phyloP scores from a whole-genome alignment of 2,888 invertebrate species.

The Orthosia gothica region DNA sequence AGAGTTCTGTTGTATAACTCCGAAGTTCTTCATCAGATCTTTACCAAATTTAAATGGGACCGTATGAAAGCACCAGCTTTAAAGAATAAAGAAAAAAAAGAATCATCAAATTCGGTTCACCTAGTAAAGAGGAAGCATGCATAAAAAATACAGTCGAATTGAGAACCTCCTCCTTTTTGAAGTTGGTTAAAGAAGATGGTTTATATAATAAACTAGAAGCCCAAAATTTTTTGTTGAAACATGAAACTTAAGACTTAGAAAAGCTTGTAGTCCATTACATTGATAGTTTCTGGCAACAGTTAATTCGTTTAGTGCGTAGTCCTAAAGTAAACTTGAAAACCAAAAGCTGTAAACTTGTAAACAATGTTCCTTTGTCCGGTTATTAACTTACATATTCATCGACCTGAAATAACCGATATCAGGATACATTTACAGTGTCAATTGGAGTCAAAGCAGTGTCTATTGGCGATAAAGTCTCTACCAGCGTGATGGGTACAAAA shows the following conservation, averaged over 20 bases:
- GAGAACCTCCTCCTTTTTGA: neutral
- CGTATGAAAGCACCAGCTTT: too few species aligned
- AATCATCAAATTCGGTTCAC: too few species aligned
- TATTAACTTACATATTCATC: conserved; percentile 2
- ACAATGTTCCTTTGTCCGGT: neutral
- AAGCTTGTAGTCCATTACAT: neutral
- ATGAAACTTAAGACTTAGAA: neutral
- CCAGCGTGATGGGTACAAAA: neutral
- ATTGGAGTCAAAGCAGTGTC: neutral
- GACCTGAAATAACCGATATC: neutral
- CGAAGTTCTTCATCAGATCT: too few species aligned
- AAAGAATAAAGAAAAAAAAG: too few species aligned
- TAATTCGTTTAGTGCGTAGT: too few species aligned
- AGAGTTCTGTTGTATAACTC: too few species aligned
- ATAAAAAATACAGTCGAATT: too few species aligned
- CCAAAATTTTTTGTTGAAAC: neutral
- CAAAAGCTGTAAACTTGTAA: too few species aligned
- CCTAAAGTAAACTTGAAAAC: neutral
- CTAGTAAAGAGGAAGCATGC: too few species aligned
- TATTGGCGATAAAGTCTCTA: neutral
- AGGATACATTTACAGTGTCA: conserved; percentile 2
- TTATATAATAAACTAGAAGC: neutral
- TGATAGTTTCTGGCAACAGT: neutral
- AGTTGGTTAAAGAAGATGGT: neutral
- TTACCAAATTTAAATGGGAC: too few species aligned